These are phyloP conservation scores for Diabrotica balteata DNA, from an alignment of 2,888 invertebrate species.

Conservation along the genomic window DNA sequence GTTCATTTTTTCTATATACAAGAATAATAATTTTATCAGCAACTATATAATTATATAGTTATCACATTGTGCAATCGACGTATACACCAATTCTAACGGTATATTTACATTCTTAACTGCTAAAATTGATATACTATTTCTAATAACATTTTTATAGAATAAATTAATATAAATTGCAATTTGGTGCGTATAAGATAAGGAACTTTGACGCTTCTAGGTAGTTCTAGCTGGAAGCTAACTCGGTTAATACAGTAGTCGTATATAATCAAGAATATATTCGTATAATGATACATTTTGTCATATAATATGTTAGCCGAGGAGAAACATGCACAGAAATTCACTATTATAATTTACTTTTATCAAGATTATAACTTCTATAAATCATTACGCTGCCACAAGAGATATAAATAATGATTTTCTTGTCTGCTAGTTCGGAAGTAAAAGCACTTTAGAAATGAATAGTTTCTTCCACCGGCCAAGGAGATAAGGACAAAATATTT, in stretches of 20 bases:
- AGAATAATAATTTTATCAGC: too few relatives aligned
- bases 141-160: too few relatives aligned
- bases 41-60: too few relatives aligned
- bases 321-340: constrained; percentile 40
- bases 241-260: constrained; percentile 40
- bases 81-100: too few relatives aligned
- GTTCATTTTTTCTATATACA: too few relatives aligned
- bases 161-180: not conserved
- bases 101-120: too few relatives aligned
- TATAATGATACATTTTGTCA: constrained; percentile 41
- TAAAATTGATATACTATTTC: too few relatives aligned
- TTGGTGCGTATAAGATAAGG: constrained; percentile 5
- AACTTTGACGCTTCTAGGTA: not conserved
- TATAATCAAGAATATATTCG: constrained; percentile 31
- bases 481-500: constrained; percentile 20
- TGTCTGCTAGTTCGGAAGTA: constrained; percentile 36
- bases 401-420: constrained; percentile 39
- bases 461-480: constrained; percentile 24
- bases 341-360: constrained; percentile 44
- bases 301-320: constrained; percentile 34
- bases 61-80: too few relatives aligned
- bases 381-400: constrained; percentile 37
- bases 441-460: constrained; percentile 29
- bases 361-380: constrained; percentile 38
- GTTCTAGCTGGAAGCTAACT: constrained; percentile 6